Base-by-base conservation (phyloP, 2,888 invertebrate species). In the Drosophila dives region DNA sequence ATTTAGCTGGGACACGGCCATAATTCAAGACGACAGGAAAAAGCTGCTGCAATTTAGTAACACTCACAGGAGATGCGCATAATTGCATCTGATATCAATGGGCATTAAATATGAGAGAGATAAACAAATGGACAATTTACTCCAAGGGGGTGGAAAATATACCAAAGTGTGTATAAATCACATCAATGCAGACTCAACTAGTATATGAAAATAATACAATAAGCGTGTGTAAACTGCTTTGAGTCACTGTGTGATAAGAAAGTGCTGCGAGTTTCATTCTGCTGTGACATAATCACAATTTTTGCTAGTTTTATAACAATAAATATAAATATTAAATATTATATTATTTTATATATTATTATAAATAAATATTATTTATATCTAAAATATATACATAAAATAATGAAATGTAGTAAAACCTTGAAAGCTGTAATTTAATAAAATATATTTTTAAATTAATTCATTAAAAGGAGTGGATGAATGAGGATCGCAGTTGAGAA, bases 1-100 rank as follows among this genome's bases (percentile, higher is more conserved):
- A 90, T 84, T 77, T 71, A 62, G 65, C 84, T 83, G 74, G 69
- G 69, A 86, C 72, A 86, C 75, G 72, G 77, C 90, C 68, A 77
- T 87, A 76, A 89, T 83, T 81, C 65, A 69, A 70, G 80, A 55
- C 83, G 90, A 86, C 85, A 86, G 85, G 85, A 86, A 90, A 90
- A 86, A 89, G 90, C 81, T 80, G 89, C 86, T 89, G 69, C 75
- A 68, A 84, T 86, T 86, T 89, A 86, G 85, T 71, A 83, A 65
- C 78, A 84, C 66, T 61, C 53, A 65, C 90, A 75, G 86, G 90
- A 90, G 78, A 88, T 83, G 71, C 87, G 90, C 87, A 77, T 90
- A 90, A 90, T 89, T 90, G 90, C 86, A 90, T 84, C 81, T 72
- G 81, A 75, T 78, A 78, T 71, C 50, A 49, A 75, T 61, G 10